A percentile compares a stretch with the other conserved stretches of the same genome.
Evolutionary conservation across 64 coral and sea anemone species (phyloP).

Genomic region (Catalaphyllia jardinei): DNA sequence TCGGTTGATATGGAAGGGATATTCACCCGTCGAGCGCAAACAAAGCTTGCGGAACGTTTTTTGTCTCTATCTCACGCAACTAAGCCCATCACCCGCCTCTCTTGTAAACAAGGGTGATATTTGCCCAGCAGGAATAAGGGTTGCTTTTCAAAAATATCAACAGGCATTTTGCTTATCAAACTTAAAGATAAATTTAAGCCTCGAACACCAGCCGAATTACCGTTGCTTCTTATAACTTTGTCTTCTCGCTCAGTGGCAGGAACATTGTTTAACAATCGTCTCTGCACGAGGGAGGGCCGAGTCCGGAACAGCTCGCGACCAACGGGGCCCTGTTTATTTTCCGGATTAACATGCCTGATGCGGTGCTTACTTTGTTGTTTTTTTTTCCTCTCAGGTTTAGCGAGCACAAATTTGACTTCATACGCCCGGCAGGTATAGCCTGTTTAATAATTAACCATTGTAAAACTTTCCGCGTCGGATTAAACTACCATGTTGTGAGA

Average conservation of each 20-base stretch:
- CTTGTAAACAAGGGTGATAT: background rate
- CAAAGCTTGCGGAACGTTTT: background rate
- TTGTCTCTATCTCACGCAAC: slow-evolving; percentile 8
- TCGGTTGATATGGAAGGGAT: background rate
- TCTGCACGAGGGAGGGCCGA: background rate
- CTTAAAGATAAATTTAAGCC: slow-evolving; percentile 4
- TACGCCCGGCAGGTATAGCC: background rate
- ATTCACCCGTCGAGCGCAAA: slow-evolving; percentile 14
- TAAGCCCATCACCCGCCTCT: background rate
- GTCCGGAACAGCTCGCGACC: slow-evolving; percentile 10
- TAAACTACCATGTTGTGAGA: too few relatives aligned
- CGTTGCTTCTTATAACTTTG: background rate
- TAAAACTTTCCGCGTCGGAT: background rate
- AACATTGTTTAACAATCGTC: slow-evolving; percentile 25
- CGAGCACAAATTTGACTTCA: background rate
- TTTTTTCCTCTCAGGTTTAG: background rate
- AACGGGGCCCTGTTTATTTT: slow-evolving; percentile 30
- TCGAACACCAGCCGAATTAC: background rate
- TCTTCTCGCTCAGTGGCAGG: background rate
- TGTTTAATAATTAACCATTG: background rate
- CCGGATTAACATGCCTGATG: slow-evolving; percentile 26
- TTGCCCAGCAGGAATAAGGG: background rate
- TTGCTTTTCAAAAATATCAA: background rate
- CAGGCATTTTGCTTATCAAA: slow-evolving; percentile 24
- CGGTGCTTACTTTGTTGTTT: background rate